Evolutionary conservation across 2,888 invertebrate species (phyloP).

Genomic region (Tinea semifulvella): DNA sequence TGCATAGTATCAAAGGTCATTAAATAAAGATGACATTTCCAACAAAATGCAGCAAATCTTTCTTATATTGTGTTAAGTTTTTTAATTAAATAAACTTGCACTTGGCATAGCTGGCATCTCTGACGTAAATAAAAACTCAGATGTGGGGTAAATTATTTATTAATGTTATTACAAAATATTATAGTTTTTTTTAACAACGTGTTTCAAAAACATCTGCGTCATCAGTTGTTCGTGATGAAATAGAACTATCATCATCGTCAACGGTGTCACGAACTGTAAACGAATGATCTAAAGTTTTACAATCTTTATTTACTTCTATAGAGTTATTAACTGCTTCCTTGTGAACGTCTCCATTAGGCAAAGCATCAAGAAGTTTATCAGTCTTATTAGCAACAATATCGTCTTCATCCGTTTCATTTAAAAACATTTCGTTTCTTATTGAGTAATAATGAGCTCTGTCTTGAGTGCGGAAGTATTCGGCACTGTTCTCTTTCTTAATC

Average conservation of each 20-base stretch:
- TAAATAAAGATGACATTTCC: too few species aligned
- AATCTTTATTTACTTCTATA: neutral
- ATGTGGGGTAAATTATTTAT: neutral
- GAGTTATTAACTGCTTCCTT: neutral
- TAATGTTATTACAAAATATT: neutral
- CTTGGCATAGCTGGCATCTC: too few species aligned
- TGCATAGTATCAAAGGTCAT: too few species aligned
- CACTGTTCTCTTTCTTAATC: slow-evolving; percentile 43
- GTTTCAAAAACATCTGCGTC: slow-evolving; percentile 39
- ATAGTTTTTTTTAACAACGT: slow-evolving; percentile 31
- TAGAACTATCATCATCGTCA: slow-evolving; percentile 23
- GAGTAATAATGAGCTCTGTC: slow-evolving; percentile 9
- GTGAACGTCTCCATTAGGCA: neutral
- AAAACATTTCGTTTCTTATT: slow-evolving; percentile 6
- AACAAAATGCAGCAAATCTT: too few species aligned
- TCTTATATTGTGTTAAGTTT: too few species aligned
- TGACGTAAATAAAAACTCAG: too few species aligned
- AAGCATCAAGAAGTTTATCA: neutral
- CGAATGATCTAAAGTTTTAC: neutral
- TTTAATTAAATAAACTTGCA: too few species aligned
- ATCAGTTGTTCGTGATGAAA: slow-evolving; percentile 21
- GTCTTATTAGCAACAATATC: slow-evolving; percentile 19
- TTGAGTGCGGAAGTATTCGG: slow-evolving; percentile 30
- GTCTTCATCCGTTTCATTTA: slow-evolving; percentile 15
- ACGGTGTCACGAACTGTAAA: slow-evolving; percentile 18